phyloP scores from a whole-genome alignment of 2,888 invertebrate genomes.

The Colletes collaris region DNA sequence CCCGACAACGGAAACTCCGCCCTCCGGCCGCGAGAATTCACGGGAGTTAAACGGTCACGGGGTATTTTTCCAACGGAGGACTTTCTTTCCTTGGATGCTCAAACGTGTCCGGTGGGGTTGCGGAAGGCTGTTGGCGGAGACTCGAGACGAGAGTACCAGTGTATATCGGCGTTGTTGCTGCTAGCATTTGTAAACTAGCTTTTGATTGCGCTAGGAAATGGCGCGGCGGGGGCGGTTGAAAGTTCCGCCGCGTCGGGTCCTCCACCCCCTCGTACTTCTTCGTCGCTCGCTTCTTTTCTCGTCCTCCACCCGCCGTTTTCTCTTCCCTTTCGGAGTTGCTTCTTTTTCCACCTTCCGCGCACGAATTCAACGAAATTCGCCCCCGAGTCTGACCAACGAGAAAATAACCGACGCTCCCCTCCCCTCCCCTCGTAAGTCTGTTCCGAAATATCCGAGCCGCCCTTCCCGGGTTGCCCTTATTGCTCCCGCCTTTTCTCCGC shows the following conservation, averaged over 20 bases:
- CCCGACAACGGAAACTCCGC: neutral
- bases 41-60: constrained; percentile 22
- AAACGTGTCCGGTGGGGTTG: constrained; percentile 8
- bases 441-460: constrained; percentile 61
- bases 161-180: constrained; percentile 62
- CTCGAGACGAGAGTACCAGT: constrained; percentile 35
- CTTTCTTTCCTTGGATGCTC: constrained; percentile 3
- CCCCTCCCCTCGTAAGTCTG: constrained; percentile 49
- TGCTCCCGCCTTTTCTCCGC: constrained; percentile 15
- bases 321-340: constrained; percentile 10
- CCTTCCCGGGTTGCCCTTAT: constrained; percentile 15
- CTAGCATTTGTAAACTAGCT: constrained; percentile 76
- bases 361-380: constrained; percentile 66
- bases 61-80: constrained; percentile 27
- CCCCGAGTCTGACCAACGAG: constrained; percentile 68
- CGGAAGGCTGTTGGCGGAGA: constrained; percentile 13
- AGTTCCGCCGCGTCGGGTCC: constrained; percentile 51
- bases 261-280: constrained; percentile 21
- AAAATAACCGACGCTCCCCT: constrained; percentile 70
- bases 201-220: constrained; percentile 74
- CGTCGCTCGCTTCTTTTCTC: constrained; percentile 3
- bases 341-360: constrained; percentile 36
- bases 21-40: constrained; percentile 26
- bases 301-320: neutral
- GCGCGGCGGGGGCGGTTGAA: constrained; percentile 60